Conservation (phyloP, 2,888 invertebrate species). For the Pantelozetes paolii region DNA sequence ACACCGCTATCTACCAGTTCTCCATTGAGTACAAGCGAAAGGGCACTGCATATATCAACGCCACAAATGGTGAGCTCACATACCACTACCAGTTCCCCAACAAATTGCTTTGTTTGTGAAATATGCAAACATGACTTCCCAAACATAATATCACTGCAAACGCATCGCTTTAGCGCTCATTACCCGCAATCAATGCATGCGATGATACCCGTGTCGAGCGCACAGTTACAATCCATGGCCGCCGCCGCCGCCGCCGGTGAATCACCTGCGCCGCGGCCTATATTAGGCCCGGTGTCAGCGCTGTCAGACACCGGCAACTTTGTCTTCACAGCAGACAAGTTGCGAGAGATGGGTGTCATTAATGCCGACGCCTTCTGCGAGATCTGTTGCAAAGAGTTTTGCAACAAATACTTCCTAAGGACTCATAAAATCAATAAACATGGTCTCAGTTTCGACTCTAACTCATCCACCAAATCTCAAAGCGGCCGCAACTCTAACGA, state of each 20-base stretch:
- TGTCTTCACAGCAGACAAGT: conserved; percentile 64
- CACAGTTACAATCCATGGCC: conserved; percentile 25
- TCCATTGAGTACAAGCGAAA: conserved; percentile 7
- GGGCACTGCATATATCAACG: neutral
- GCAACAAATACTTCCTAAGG: conserved; percentile 57
- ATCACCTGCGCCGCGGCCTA: conserved; percentile 11
- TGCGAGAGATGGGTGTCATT: conserved; percentile 70
- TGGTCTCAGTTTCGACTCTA: conserved; percentile 50
- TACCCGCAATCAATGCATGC: conserved; percentile 29
- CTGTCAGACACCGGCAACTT: conserved; percentile 30
- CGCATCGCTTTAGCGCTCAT: conserved; percentile 38
- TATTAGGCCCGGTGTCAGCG: conserved; percentile 7
- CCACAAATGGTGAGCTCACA: conserved; percentile 34
- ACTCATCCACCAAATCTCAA: conserved; percentile 29
- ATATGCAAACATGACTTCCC: conserved; percentile 41
- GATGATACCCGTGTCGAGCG: conserved; percentile 27
- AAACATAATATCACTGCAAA: conserved; percentile 39
- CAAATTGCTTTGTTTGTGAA: conserved; percentile 38
- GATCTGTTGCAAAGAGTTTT: conserved; percentile 57
- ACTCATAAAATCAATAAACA: conserved; percentile 57
- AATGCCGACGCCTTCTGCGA: conserved; percentile 57
- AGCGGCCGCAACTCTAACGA: conserved; percentile 12
- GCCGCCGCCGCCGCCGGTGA: conserved; percentile 26
- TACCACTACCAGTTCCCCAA: conserved; percentile 36
- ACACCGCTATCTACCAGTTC: conserved; percentile 1